Percentiles rank a stretch among this genome's conserved stretches.
phyloP scores from a whole-genome alignment of 92 coral and sea anemone species.

The Umimayanthus kanabou region DNA sequence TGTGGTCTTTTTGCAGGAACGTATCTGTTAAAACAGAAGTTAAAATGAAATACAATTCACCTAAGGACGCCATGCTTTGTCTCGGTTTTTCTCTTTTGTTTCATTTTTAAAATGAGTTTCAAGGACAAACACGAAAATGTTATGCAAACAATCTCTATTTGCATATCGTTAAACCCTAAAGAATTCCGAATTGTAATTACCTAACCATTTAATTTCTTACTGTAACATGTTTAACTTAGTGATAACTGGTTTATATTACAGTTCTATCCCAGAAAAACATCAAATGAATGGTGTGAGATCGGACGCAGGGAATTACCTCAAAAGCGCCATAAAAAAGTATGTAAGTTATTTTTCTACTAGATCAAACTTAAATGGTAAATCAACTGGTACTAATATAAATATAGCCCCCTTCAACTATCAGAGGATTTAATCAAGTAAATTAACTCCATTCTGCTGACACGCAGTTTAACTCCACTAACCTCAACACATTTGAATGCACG shows the following conservation, averaged over 20 bases:
- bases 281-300: neutral
- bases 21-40: neutral
- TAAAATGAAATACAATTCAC: neutral
- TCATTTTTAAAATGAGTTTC: neutral
- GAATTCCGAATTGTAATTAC: slow-evolving; percentile 12
- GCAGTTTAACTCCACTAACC: slow-evolving; percentile 9
- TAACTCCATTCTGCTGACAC: neutral
- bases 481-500: neutral
- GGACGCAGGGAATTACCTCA: neutral
- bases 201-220: slow-evolving; percentile 7
- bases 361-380: neutral
- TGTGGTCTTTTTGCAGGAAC: neutral
- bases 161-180: slow-evolving; percentile 36
- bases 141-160: slow-evolving; percentile 20
- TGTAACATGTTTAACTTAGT: slow-evolving; percentile 4
- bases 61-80: neutral
- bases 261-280: neutral
- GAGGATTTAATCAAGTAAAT: slow-evolving; percentile 22
- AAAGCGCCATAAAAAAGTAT: neutral
- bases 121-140: slow-evolving; percentile 3
- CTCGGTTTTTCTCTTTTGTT: neutral
- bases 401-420: neutral
- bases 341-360: neutral
- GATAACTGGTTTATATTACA: neutral
- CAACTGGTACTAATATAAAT: slow-evolving; percentile 17